These are phyloP conservation scores for Acanthacorydalis orientalis DNA, from an alignment of 2,888 invertebrate genomes.

Conservation along the genomic window DNA sequence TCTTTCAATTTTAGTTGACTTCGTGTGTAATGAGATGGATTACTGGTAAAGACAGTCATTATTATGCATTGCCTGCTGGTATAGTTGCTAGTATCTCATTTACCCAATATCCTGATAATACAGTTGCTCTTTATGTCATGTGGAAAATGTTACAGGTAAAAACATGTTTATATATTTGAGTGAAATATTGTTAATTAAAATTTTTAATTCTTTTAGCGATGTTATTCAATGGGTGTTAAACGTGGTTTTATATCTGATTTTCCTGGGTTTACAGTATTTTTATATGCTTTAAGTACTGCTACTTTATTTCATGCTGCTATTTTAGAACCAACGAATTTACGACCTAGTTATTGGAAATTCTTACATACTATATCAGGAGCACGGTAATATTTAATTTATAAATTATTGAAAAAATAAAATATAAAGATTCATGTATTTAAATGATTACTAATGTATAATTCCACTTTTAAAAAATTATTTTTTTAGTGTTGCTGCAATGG, in stretches of 20 bases:
- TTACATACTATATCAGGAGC: constrained; percentile 56
- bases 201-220: constrained; percentile 30
- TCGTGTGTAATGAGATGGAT: constrained; percentile 48
- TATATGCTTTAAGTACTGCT: constrained; percentile 64
- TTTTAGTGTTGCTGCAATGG: constrained; percentile 39
- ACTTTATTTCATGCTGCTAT: constrained; percentile 62
- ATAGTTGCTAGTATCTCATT: constrained; percentile 53
- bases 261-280: constrained; percentile 48
- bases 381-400: constrained; percentile 25
- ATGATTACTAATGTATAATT: neutral
- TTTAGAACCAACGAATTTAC: constrained; percentile 58
- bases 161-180: neutral
- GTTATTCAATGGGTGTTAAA: constrained; percentile 54
- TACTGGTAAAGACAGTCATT: constrained; percentile 39
- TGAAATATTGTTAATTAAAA: neutral
- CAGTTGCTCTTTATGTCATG: constrained; percentile 63
- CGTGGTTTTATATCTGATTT: constrained; percentile 46
- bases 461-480: constrained; percentile 3
- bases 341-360: constrained; percentile 74
- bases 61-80: constrained; percentile 52
- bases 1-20: constrained; percentile 30
- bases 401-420: constrained; percentile 2
- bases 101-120: constrained; percentile 55
- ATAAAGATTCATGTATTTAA: neutral
- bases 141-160: constrained; percentile 69